A percentile compares a stretch with the other conserved stretches of the same genome.
Evolutionary conservation across 2,797 vertebrate species (phyloP).

Genomic region (Catostomus latipinnis): DNA sequence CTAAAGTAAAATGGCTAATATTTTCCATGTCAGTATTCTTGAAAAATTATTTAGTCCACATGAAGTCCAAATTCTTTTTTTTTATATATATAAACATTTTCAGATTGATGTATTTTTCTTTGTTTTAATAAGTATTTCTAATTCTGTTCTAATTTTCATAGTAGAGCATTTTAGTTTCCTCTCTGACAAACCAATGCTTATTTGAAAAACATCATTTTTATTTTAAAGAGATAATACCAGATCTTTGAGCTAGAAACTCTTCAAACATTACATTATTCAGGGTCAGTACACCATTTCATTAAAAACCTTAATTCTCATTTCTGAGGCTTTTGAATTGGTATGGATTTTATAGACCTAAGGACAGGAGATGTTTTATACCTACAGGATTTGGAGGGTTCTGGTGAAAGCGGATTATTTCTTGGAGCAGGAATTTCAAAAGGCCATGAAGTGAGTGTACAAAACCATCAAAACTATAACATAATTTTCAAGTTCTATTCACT

Average conservation of each 20-base stretch:
- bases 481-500: background rate
- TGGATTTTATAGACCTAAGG: background rate
- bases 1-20: background rate
- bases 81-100: background rate
- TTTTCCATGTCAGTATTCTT: too few relatives aligned
- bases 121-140: too few relatives aligned
- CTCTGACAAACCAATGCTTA: background rate
- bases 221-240: background rate
- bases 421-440: conserved; percentile 67
- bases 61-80: background rate
- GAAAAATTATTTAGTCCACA: too few relatives aligned
- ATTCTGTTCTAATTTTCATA: too few relatives aligned
- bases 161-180: background rate
- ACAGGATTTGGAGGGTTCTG: conserved; percentile 81
- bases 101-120: too few relatives aligned
- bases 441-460: conserved; percentile 75
- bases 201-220: background rate
- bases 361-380: too few relatives aligned
- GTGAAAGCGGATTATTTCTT: conserved; percentile 67
- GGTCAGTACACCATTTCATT: background rate
- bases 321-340: background rate
- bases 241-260: too few relatives aligned
- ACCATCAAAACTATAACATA: background rate
- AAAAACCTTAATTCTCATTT: background rate
- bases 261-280: background rate